Evolutionary conservation across 1,140 invertebrate species (phyloP).

Genomic region (Heliothis virescens): DNA sequence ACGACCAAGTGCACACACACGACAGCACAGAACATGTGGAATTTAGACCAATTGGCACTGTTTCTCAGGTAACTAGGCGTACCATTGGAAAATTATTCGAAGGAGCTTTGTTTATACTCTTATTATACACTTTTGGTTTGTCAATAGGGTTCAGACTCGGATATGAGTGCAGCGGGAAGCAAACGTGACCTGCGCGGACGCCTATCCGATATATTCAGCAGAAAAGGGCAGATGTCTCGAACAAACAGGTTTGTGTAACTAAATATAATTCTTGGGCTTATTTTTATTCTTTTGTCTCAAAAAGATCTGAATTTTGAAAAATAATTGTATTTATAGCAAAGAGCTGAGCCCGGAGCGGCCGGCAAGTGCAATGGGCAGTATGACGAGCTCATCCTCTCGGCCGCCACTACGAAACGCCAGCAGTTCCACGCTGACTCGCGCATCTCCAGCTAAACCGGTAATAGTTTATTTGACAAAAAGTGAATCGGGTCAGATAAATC

Average conservation of each 20-base stretch:
- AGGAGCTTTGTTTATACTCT: no score
- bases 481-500: no score
- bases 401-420: conserved; percentile 77
- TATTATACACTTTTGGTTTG: conserved; percentile 28
- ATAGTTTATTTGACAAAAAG: not conserved
- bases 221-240: conserved; percentile 87
- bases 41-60: conserved; percentile 85
- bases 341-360: conserved; percentile 78
- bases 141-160: conserved; percentile 91
- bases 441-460: conserved; percentile 68
- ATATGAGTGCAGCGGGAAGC: conserved; percentile 91
- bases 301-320: not conserved
- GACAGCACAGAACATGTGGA: conserved; percentile 79
- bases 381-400: conserved; percentile 61
- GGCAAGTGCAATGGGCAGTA: conserved; percentile 62
- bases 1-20: conserved; percentile 86
- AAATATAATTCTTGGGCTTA: not conserved
- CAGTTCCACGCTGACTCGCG: conserved; percentile 66
- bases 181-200: conserved; percentile 93
- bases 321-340: conserved; percentile 67
- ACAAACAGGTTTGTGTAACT: conserved; percentile 88
- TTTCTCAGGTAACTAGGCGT: conserved; percentile 80
- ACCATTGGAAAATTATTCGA: not conserved
- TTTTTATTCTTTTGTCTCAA: not conserved
- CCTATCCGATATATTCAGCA: conserved; percentile 93